Conservation (phyloP, 92 coral and sea anemone genomes). For the Actinostola sp. region DNA sequence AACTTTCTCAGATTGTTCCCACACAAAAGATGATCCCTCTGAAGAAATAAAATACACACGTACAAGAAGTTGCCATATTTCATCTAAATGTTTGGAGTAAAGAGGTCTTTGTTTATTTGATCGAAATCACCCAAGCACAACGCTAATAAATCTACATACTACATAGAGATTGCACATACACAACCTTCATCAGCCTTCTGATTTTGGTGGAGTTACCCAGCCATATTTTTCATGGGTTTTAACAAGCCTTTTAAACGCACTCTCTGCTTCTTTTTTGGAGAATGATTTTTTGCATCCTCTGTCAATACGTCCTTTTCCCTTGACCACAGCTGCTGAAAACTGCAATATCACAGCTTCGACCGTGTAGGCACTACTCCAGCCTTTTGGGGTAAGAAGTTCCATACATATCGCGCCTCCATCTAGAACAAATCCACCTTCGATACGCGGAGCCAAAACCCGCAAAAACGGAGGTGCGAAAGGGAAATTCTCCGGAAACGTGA, state of each 20-base stretch:
- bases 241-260: conserved; percentile 84
- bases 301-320: conserved; percentile 89
- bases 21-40: background rate
- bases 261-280: conserved; percentile 89
- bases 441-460: conserved; percentile 88
- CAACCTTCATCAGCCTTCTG: conserved; percentile 62
- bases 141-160: background rate
- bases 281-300: conserved; percentile 80
- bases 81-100: too few species aligned
- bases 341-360: conserved; percentile 86
- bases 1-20: too few species aligned
- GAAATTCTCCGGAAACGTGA: conserved; percentile 86
- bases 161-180: background rate
- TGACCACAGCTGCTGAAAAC: conserved; percentile 92
- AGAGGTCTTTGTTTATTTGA: too few species aligned
- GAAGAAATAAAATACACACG: background rate
- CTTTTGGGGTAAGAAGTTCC: conserved; percentile 91
- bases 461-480: conserved; percentile 91
- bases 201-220: conserved; percentile 94
- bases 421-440: conserved; percentile 88
- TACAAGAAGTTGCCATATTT: too few species aligned
- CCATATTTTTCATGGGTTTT: conserved; percentile 93
- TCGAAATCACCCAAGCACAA: conserved; percentile 5
- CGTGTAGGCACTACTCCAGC: conserved; percentile 91
- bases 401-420: conserved; percentile 92